Percentiles rank a stretch among this genome's conserved stretches.
Conservation (phyloP, 2,113 vertebrate genomes). For the Tricholaema leucomelas region DNA sequence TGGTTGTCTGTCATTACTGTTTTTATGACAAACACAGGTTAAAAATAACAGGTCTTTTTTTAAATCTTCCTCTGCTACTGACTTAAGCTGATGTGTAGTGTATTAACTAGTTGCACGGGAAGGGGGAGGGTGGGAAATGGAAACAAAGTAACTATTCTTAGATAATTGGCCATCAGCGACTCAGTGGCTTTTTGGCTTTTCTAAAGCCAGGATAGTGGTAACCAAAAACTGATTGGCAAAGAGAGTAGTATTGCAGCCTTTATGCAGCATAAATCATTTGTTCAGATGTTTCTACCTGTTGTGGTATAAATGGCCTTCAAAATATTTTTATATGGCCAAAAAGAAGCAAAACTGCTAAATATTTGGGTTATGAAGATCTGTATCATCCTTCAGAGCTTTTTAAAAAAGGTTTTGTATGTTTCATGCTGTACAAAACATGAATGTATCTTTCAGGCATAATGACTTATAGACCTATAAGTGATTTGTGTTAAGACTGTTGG, state of each 20-base stretch:
- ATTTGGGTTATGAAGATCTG: constrained; percentile 71
- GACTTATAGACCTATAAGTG: constrained; percentile 60
- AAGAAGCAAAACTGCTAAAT: constrained; percentile 57
- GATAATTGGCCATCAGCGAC: not conserved
- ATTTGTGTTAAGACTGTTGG: constrained; percentile 71
- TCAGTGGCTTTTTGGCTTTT: not conserved
- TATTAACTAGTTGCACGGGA: not conserved
- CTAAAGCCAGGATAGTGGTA: not conserved
- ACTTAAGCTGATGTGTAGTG: not conserved
- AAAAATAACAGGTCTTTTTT: not conserved
- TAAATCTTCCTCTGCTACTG: not conserved
- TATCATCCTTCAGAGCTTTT: constrained; percentile 62
- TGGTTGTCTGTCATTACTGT: not conserved
- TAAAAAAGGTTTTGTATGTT: constrained; percentile 73
- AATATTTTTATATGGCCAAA: constrained; percentile 79
- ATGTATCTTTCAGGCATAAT: constrained; percentile 78
- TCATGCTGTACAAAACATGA: constrained; percentile 80
- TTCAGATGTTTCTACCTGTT: constrained; percentile 63
- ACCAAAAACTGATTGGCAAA: constrained; percentile 30
- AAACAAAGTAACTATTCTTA: not conserved
- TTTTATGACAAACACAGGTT: constrained; percentile 31
- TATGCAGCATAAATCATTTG: not conserved
- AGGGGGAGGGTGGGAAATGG: not conserved
- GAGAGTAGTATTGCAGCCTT: constrained; percentile 42
- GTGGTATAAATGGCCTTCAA: constrained; percentile 75